Conservation (phyloP, 2,888 invertebrate genomes). For the Sepiola atlantica region DNA sequence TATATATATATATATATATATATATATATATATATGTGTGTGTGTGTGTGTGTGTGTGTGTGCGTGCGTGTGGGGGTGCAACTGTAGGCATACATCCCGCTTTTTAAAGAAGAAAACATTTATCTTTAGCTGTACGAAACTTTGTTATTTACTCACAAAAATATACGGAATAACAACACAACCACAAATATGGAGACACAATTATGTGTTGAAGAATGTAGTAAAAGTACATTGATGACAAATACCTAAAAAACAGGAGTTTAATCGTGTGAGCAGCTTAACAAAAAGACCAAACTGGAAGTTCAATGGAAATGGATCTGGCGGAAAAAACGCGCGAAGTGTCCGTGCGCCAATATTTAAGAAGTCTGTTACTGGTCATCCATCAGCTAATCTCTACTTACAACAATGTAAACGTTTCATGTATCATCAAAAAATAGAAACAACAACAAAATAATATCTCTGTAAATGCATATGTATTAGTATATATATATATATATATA, state of each 20-base stretch:
- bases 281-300: background rate
- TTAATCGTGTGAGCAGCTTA: background rate
- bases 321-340: background rate
- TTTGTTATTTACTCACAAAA: background rate
- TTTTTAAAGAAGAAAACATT: background rate
- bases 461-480: too few relatives aligned
- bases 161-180: background rate
- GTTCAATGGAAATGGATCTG: background rate
- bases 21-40: too few relatives aligned
- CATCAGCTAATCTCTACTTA: background rate
- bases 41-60: too few relatives aligned
- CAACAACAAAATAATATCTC: too few relatives aligned
- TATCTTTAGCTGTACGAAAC: background rate
- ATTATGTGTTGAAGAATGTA: background rate
- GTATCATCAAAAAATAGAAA: too few relatives aligned
- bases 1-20: too few relatives aligned
- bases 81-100: too few relatives aligned
- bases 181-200: too few relatives aligned
- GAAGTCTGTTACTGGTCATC: constrained; percentile 24
- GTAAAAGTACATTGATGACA: background rate
- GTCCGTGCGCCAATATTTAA: background rate
- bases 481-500: too few relatives aligned
- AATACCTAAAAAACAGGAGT: background rate
- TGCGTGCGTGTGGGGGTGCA: too few relatives aligned
- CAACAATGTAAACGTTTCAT: background rate